Evolutionary conservation across 2,888 invertebrate genomes (phyloP).

Genomic region (Hypolimnas misippus): DNA sequence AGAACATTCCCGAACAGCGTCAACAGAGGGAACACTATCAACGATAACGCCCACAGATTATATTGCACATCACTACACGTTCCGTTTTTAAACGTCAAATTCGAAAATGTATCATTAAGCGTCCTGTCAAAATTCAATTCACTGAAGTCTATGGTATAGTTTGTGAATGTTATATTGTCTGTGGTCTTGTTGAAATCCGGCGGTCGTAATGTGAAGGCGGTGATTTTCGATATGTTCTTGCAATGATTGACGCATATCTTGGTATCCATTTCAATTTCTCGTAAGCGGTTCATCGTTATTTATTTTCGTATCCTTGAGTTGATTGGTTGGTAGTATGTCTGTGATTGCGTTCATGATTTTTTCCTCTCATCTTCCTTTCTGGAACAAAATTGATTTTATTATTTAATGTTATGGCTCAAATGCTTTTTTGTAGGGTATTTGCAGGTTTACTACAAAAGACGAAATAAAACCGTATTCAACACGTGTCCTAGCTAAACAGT

Average conservation of each 20-base stretch:
- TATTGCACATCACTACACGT: conserved; percentile 79
- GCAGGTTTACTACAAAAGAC: no score
- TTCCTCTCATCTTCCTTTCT: conserved; percentile 24
- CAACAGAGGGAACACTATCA: conserved; percentile 95
- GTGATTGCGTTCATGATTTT: conserved; percentile 14
- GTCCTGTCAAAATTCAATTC: conserved; percentile 53
- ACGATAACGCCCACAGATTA: conserved; percentile 93
- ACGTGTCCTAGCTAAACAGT: no score
- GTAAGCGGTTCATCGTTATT: conserved; percentile 20
- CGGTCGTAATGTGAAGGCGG: conserved; percentile 49
- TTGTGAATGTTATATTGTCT: conserved; percentile 32
- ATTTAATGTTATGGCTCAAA: not conserved
- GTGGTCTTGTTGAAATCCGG: conserved; percentile 40
- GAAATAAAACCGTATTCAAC: no score
- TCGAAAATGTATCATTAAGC: conserved; percentile 56
- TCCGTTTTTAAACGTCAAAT: conserved; percentile 66
- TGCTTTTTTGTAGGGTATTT: no score
- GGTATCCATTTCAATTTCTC: conserved; percentile 38
- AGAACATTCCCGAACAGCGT: conserved; percentile 98
- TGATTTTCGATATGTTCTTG: conserved; percentile 59
- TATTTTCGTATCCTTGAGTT: conserved; percentile 15
- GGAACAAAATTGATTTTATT: conserved; percentile 27
- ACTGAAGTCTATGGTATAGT: conserved; percentile 53
- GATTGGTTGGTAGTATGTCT: conserved; percentile 3
- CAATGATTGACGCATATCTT: conserved; percentile 50